These are phyloP conservation scores for Metallyticus violacea DNA, from an alignment of 2,888 invertebrate species.

Conservation along the genomic window DNA sequence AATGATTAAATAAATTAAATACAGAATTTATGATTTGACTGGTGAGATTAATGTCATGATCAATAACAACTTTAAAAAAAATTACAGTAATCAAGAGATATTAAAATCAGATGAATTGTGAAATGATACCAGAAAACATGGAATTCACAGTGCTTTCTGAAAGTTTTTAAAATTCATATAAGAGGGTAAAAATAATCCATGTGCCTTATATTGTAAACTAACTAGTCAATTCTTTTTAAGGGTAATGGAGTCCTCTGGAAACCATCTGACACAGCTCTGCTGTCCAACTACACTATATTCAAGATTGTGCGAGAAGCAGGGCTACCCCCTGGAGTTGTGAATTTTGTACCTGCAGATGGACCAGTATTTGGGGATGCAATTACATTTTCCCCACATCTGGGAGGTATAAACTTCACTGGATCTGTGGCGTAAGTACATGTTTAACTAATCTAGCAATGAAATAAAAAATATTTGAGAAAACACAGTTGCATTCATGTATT, in stretches of 20 bases:
- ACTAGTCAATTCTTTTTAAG: slow-evolving; percentile 47
- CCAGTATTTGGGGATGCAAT: slow-evolving; percentile 92
- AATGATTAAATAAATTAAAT: no score
- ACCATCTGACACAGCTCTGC: slow-evolving; percentile 93
- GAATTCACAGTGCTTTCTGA: no score
- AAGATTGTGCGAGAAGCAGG: slow-evolving; percentile 95
- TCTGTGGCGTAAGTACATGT: slow-evolving; percentile 74
- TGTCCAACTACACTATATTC: slow-evolving; percentile 93
- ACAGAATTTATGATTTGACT: no score
- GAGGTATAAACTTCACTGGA: slow-evolving; percentile 97
- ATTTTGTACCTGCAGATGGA: slow-evolving; percentile 95
- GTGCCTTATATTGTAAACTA: not conserved
- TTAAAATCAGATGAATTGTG: no score
- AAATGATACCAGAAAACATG: no score
- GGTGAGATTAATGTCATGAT: no score
- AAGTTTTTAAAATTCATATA: no score
- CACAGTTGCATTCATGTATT: not conserved
- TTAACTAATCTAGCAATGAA: not conserved
- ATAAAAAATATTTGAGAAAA: no score
- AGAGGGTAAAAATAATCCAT: no score
- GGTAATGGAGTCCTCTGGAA: slow-evolving; percentile 98
- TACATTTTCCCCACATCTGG: slow-evolving; percentile 78
- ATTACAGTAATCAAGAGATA: no score
- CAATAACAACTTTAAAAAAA: no score
- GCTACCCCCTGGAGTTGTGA: slow-evolving; percentile 92